phyloP scores from a whole-genome alignment of 2,113 vertebrate species.

The Nerophis lumbriciformis region DNA sequence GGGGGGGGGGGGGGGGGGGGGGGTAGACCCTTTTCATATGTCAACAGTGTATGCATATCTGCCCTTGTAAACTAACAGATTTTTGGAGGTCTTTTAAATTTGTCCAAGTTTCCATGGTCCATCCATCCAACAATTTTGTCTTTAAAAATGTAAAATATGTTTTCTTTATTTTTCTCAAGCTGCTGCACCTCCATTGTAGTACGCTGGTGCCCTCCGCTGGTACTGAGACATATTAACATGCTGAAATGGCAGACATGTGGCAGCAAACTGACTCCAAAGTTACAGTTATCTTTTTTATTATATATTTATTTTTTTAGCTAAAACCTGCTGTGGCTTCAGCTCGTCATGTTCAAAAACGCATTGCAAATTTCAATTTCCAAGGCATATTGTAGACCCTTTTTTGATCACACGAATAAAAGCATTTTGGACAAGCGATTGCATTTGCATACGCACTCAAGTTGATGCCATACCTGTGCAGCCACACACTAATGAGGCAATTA shows the following conservation, averaged over 20 bases:
- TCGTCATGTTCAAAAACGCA: constrained; percentile 49
- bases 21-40: too few relatives aligned
- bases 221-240: too few relatives aligned
- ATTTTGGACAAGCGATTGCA: constrained; percentile 58
- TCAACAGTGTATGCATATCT: too few relatives aligned
- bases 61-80: too few relatives aligned
- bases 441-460: constrained; percentile 63
- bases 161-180: not conserved
- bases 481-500: constrained; percentile 74
- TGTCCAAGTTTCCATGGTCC: too few relatives aligned
- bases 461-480: constrained; percentile 56
- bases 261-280: constrained; percentile 26
- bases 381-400: constrained; percentile 47
- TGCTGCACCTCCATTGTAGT: not conserved
- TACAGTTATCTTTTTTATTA: constrained; percentile 11
- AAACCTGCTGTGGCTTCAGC: constrained; percentile 26
- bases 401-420: constrained; percentile 63
- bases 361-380: constrained; percentile 56
- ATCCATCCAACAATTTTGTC: not conserved
- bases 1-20: too few relatives aligned
- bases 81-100: too few relatives aligned
- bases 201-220: not conserved
- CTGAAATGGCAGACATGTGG: too few relatives aligned
- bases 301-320: constrained; percentile 29
- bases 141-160: not conserved